phyloP scores from a whole-genome alignment of 2,113 vertebrate genomes.

The Aepyceros melampus region DNA sequence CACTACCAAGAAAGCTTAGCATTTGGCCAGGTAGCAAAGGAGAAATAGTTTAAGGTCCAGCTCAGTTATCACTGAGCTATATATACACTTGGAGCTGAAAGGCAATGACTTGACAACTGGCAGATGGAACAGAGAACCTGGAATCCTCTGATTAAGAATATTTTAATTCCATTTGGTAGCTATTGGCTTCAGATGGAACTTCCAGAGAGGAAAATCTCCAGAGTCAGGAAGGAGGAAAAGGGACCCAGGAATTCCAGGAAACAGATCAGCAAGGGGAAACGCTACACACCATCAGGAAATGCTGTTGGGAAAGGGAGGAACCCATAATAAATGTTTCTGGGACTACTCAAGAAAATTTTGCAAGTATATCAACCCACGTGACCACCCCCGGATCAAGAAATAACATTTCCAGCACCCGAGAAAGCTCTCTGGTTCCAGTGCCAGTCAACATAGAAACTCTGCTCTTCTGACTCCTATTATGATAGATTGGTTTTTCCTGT shows the following conservation, averaged over 20 bases:
- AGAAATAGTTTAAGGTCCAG: neutral
- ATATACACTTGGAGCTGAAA: neutral
- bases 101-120: neutral
- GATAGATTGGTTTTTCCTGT: neutral
- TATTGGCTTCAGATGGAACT: neutral
- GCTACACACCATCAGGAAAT: neutral
- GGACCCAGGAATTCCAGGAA: neutral
- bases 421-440: neutral
- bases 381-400: neutral
- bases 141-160: neutral
- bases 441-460: neutral
- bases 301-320: neutral
- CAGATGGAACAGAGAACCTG: neutral
- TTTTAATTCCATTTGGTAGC: neutral
- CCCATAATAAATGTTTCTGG: neutral
- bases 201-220: neutral
- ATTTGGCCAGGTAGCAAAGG: neutral
- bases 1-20: neutral
- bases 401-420: neutral
- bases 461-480: neutral
- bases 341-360: neutral
- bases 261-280: neutral
- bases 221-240: neutral
- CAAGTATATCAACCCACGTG: neutral
- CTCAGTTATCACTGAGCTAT: neutral